Base-by-base conservation (phyloP, 2,113 vertebrate species). In the Crocuta crocuta region DNA sequence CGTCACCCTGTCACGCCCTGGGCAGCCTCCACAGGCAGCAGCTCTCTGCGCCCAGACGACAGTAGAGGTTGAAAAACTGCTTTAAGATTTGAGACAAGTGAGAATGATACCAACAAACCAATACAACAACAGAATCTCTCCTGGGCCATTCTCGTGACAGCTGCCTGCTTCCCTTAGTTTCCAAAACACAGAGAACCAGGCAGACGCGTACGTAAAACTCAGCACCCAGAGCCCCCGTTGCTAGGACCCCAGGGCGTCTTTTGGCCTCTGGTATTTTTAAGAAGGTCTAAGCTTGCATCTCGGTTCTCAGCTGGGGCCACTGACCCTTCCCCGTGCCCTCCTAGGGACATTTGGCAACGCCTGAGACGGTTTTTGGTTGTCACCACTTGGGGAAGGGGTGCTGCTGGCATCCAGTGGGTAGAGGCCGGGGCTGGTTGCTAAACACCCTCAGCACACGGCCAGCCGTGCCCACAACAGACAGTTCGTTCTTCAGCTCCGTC, bases 1-100 rank as follows among this genome's bases (percentile, higher is more conserved):
- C 5, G 50, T 1, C 11, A 15, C 24, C 63, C 33, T 35, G 0
- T 5, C 10, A 9, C 17, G 31, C 31, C 1, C 10, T 2, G 50
- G 35, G 48, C 11, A 26, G 33, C 50, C 48, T 15, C 26, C 11
- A 3, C 45, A 39, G 21, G 31, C 61, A 39, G 70, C 50, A 86
- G 50, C 61, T 35, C 39, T 43, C 65, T 31, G 21, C 21, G 17
- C 65, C 13, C 80, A 55, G 23, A 24, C 73, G 90, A 68, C 50
- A n/a, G 2, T 7, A 35, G 24, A 81, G 65, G 16, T 26, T 71
- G 53, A 81, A 66, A 91, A 90, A 45, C 26, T 71, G 35, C 63
- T 82, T 50, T 66, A 71, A 71, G 73, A 21, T 73, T 90, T 63
- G n/a, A 84, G 48, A 87, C 86, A 89, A 93, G 43, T 70, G n/a